A percentile compares a stretch with the other conserved stretches of the same genome.
Evolutionary conservation across 2,113 vertebrate species (phyloP).

Genomic region (Pseudorhombus dupliciocellatus): DNA sequence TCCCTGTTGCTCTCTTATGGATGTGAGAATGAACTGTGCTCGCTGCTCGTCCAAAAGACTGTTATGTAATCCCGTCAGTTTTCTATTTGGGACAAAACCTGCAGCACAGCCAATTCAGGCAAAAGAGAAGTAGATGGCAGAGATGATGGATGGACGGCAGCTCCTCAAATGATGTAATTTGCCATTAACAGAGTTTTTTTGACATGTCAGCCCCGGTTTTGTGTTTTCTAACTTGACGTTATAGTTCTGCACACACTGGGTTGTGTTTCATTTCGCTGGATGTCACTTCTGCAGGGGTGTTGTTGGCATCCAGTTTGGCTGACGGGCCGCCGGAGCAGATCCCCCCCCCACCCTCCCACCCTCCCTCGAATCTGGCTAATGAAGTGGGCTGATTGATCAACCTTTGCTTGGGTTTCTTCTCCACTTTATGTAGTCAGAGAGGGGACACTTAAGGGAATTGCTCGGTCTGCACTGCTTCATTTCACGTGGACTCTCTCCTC

Average conservation of each 20-base stretch:
- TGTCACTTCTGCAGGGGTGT: constrained; percentile 40
- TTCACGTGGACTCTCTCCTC: constrained; percentile 12
- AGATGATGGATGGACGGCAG: no score
- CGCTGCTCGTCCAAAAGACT: constrained; percentile 8
- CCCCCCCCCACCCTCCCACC: constrained; percentile 24
- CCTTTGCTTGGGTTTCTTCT: constrained; percentile 31
- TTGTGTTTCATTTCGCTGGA: constrained; percentile 1
- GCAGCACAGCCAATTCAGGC: neutral
- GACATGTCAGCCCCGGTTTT: no score
- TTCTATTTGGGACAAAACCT: constrained; percentile 5
- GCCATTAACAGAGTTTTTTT: no score
- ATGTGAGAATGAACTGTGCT: constrained; percentile 23
- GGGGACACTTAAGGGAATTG: constrained; percentile 45
- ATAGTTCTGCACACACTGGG: no score
- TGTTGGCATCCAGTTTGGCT: constrained; percentile 38
- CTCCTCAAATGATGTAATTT: no score
- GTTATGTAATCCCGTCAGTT: constrained; percentile 41
- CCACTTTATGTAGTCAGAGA: constrained; percentile 18
- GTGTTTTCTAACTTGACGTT: neutral
- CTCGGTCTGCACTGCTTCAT: constrained; percentile 1
- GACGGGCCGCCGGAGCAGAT: neutral
- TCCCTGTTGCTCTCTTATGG: constrained; percentile 25
- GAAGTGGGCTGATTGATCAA: constrained; percentile 65
- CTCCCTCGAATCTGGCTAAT: constrained; percentile 43
- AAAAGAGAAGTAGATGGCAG: no score